Conservation (phyloP, 1,140 invertebrate genomes). For the Drosophila melanogaster region Release_6_plus_ISO1_MT NT_033779.5:16803501-16804000, state of each 20-base stretch:
- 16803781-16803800: background rate
- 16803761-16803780: too few species aligned
- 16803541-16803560: constrained; percentile 39
- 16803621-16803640: background rate
- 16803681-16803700: background rate
- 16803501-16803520: background rate
- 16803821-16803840: too few species aligned
- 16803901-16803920: constrained; percentile 23
- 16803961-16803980: constrained; percentile 74
- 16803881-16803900: constrained; percentile 5
- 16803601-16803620: background rate
- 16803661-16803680: constrained; percentile 17
- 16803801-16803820: too few species aligned
- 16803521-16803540: constrained; percentile 5
- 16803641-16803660: background rate
- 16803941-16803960: constrained; percentile 79
- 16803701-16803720: constrained; percentile 44
- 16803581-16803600: background rate
- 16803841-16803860: too few species aligned
- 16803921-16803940: constrained; percentile 67
- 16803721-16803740: constrained; percentile 19
- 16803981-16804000: constrained; percentile 80
- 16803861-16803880: too few species aligned
- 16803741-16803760: too few species aligned
- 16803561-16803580: constrained; percentile 7